Conservation (phyloP, 2,797 vertebrate species). For the Squalus acanthias region DNA sequence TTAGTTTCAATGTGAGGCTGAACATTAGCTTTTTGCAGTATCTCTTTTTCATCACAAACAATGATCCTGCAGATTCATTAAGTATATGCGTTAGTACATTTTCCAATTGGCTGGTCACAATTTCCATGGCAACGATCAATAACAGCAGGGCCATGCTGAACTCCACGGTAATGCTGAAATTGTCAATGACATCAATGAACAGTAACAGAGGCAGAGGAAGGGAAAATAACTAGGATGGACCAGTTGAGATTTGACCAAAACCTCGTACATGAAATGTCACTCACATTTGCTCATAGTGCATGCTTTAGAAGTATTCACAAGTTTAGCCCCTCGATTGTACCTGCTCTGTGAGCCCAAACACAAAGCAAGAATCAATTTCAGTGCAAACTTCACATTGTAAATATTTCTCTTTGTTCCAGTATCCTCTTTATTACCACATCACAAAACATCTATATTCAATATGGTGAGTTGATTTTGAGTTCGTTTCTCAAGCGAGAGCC, state of each 20-base stretch:
- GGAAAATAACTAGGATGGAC: not conserved
- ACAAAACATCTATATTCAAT: not conserved
- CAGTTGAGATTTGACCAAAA: not conserved
- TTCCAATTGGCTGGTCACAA: constrained; percentile 31
- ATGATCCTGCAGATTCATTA: constrained; percentile 38
- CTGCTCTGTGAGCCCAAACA: not conserved
- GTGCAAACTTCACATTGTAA: too few species aligned
- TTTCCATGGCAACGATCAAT: constrained; percentile 38
- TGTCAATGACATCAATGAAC: constrained; percentile 34
- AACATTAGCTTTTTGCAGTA: not conserved
- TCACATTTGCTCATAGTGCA: not conserved
- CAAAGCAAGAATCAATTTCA: not conserved
- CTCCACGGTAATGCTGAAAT: constrained; percentile 11
- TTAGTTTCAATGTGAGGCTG: not conserved
- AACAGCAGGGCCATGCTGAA: constrained; percentile 34
- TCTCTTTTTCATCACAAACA: constrained; percentile 30
- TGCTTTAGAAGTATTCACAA: not conserved
- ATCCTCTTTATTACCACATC: not conserved
- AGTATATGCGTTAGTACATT: constrained; percentile 32
- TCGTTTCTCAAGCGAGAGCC: too few species aligned
- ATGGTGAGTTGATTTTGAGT: constrained; percentile 1
- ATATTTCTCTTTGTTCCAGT: not conserved
- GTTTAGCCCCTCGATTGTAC: not conserved
- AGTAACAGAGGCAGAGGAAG: constrained; percentile 2
- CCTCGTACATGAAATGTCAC: not conserved